These are phyloP conservation scores for Eubasilissa splendida DNA, from an alignment of 2,888 invertebrate genomes.

Conservation along the genomic window DNA sequence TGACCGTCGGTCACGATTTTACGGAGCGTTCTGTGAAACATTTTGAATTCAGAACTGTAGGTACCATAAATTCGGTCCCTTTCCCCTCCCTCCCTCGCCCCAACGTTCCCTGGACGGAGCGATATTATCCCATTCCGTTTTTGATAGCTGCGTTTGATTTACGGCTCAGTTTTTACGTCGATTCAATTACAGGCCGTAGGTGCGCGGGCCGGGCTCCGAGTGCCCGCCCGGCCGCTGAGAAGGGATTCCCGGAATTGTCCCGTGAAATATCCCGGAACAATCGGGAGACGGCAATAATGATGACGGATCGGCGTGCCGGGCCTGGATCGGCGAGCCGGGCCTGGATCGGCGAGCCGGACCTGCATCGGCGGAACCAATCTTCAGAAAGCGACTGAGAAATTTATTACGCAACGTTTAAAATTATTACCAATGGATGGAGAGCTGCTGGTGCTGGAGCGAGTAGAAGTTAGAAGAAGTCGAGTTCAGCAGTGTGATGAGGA, in stretches of 20 bases:
- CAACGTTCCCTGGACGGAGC: background rate
- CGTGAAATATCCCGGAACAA: conserved; percentile 13
- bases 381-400: conserved; percentile 1
- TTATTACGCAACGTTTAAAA: conserved; percentile 17
- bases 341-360: background rate
- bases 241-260: background rate
- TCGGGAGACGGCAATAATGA: conserved; percentile 29
- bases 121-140: conserved; percentile 15
- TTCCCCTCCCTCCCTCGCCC: background rate
- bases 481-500: too few relatives aligned
- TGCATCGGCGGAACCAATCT: conserved; percentile 4
- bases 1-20: background rate
- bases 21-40: background rate
- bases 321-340: too few relatives aligned
- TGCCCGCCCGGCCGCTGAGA: background rate
- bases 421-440: background rate
- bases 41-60: background rate
- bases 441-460: too few relatives aligned
- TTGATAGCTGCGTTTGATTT: conserved; percentile 34
- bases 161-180: conserved; percentile 25
- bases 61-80: background rate
- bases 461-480: too few relatives aligned
- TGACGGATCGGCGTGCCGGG: conserved; percentile 1
- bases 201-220: background rate
- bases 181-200: conserved; percentile 30